phyloP scores from a whole-genome alignment of 2,797 vertebrate genomes.

The Amniataba percoides region DNA sequence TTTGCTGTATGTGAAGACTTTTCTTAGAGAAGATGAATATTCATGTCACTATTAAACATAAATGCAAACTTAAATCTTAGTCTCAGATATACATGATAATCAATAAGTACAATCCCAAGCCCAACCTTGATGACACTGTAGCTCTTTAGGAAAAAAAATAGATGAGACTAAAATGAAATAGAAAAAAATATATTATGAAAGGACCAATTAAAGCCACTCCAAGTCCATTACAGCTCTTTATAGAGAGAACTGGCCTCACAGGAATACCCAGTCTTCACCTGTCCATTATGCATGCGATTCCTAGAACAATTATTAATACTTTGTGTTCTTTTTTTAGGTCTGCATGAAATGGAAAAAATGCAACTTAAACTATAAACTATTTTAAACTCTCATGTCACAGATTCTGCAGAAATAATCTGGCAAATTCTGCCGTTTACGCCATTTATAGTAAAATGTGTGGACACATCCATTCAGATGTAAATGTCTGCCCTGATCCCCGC shows the following conservation, averaged over 20 bases:
- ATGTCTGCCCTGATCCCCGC: conserved; percentile 28
- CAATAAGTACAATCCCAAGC: not conserved
- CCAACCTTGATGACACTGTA: not conserved
- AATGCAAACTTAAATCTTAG: not conserved
- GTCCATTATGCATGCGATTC: not conserved
- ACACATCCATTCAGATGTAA: conserved; percentile 17
- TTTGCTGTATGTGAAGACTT: not conserved
- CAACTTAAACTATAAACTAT: not conserved
- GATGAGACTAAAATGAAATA: not conserved
- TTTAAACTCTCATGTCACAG: not conserved
- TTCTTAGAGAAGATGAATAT: not conserved
- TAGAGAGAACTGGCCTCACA: not conserved
- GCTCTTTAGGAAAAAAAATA: not conserved
- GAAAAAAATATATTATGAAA: not conserved
- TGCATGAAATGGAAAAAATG: not conserved
- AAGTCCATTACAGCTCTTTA: conserved; percentile 27
- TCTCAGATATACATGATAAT: not conserved
- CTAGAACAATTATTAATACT: not conserved
- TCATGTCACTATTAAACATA: not conserved
- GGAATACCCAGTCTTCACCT: not conserved
- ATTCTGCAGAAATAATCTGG: conserved; percentile 9
- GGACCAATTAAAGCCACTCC: conserved; percentile 6
- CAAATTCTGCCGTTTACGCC: not conserved
- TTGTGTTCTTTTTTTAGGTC: not conserved
- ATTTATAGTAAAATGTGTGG: conserved; percentile 12